Percentiles rank a stretch among this genome's conserved stretches.
Evolutionary conservation across 2,113 vertebrate genomes (phyloP).

Genomic region (Actenoides lindsayi): DNA sequence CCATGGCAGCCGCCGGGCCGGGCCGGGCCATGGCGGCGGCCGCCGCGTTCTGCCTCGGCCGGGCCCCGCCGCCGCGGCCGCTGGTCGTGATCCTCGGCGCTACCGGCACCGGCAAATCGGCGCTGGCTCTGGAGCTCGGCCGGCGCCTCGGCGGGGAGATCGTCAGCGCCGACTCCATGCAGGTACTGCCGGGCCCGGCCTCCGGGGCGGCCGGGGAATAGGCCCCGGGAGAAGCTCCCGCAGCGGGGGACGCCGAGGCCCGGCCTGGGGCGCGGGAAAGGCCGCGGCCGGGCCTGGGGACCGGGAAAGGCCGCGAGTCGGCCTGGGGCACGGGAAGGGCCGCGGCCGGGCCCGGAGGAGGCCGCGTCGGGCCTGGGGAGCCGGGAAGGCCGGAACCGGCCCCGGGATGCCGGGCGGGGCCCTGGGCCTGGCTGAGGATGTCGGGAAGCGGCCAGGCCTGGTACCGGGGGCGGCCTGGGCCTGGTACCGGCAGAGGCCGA

Average conservation of each 20-base stretch:
- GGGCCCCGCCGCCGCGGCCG: constrained; percentile 48
- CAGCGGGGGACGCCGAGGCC: not conserved
- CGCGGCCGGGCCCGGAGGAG: no score
- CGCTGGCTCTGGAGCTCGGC: constrained; percentile 88
- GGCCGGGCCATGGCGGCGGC: not conserved
- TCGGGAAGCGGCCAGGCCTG: not conserved
- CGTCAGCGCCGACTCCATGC: constrained; percentile 95
- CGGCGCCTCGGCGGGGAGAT: constrained; percentile 86
- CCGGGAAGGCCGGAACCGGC: not conserved
- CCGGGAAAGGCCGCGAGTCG: no score
- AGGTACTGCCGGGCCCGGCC: constrained; percentile 75
- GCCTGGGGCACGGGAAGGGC: no score
- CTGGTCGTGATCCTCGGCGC: constrained; percentile 91
- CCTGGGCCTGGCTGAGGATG: not conserved
- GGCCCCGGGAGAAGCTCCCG: not conserved
- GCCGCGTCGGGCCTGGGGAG: no score
- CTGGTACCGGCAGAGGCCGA: not conserved
- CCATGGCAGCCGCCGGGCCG: not conserved
- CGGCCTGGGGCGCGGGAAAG: no score
- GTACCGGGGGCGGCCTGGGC: not conserved
- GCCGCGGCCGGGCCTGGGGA: no score
- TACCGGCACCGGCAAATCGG: constrained; percentile 92
- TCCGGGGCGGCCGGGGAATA: not conserved
- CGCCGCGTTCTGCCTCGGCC: not conserved
- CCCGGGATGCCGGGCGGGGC: not conserved